A percentile compares a stretch with the other conserved stretches of the same genome.
Conservation (phyloP, 2,888 invertebrate genomes). For the Leptopilina drosophilae region DNA sequence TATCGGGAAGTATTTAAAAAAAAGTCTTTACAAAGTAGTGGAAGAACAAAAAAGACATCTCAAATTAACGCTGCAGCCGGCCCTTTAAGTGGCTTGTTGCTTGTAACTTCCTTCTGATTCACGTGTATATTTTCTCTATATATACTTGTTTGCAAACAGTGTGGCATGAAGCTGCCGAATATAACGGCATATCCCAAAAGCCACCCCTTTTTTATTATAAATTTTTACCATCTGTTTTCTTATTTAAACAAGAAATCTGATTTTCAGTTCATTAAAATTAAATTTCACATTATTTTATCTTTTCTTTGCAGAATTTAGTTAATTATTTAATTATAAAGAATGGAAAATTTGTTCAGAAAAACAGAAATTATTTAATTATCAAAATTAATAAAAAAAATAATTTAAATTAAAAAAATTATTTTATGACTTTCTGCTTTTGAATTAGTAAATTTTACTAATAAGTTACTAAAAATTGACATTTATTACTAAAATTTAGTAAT, state of each 20-base stretch:
- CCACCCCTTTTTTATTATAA: not conserved
- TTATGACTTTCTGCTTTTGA: too few relatives aligned
- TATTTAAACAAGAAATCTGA: not conserved
- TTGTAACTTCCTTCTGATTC: constrained; percentile 27
- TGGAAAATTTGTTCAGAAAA: too few relatives aligned
- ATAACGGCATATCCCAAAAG: constrained; percentile 1
- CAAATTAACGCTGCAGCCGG: constrained; percentile 51
- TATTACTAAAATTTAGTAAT: too few relatives aligned
- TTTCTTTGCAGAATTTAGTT: too few relatives aligned
- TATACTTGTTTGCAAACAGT: constrained; percentile 28
- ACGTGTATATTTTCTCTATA: constrained; percentile 1
- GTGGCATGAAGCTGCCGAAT: not conserved
- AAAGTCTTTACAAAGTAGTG: constrained; percentile 42
- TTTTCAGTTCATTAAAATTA: too few relatives aligned
- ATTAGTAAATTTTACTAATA: too few relatives aligned
- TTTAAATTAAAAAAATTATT: too few relatives aligned
- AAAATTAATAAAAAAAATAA: too few relatives aligned
- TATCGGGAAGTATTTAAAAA: not conserved
- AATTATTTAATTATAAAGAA: too few relatives aligned
- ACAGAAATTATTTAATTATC: too few relatives aligned
- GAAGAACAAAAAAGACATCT: constrained; percentile 48
- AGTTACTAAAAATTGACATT: too few relatives aligned
- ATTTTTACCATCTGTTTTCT: not conserved
- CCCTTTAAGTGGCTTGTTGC: constrained; percentile 47
- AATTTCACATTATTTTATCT: too few relatives aligned